These are phyloP conservation scores for Tragelaphus buxtoni DNA, from an alignment of 2,113 vertebrate genomes.

Conservation along the genomic window DNA sequence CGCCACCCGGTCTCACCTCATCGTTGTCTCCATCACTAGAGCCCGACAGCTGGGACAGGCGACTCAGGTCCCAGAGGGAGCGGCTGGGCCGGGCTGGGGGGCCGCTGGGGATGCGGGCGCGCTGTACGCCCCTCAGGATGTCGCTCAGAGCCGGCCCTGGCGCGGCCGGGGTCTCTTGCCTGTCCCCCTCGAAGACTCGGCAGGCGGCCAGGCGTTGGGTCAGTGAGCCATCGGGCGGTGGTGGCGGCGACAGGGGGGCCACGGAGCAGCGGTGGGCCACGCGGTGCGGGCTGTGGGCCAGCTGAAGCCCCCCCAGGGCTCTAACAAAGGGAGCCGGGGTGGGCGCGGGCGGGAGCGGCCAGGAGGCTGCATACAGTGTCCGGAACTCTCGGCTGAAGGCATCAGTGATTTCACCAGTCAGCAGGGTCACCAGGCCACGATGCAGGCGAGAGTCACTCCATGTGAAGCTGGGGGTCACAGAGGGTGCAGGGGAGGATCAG, in stretches of 20 bases:
- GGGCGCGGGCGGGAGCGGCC: not conserved
- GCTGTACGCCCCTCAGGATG: conserved; percentile 29
- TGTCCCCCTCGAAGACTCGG: not conserved
- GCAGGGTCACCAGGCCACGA: conserved; percentile 68
- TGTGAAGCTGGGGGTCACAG: conserved; percentile 55
- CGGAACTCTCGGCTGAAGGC: conserved; percentile 75
- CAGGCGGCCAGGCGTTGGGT: conserved; percentile 13
- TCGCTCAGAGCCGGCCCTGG: conserved; percentile 41
- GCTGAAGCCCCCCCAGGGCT: not conserved
- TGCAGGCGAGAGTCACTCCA: conserved; percentile 74
- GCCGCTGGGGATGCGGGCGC: not conserved
- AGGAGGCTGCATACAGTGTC: conserved; percentile 65
- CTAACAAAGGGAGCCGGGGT: not conserved
- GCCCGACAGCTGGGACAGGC: conserved; percentile 66
- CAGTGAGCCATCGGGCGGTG: rapidly evolving
- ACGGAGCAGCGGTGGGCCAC: conserved; percentile 55
- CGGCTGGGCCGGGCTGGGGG: conserved; percentile 50
- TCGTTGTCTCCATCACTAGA: conserved; percentile 57
- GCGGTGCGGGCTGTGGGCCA: conserved; percentile 12
- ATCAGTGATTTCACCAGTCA: conserved; percentile 67
- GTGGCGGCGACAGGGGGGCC: not conserved
- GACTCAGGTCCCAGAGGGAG: conserved; percentile 77
- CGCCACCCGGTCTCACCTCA: conserved; percentile 35
- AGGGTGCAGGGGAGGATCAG: not conserved
- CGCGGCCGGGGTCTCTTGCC: rapidly evolving